Percentiles rank a stretch among this genome's conserved stretches.
These are phyloP conservation scores for Tachuris rubrigastra DNA, from an alignment of 2,113 vertebrate genomes.

Conservation along the genomic window DNA sequence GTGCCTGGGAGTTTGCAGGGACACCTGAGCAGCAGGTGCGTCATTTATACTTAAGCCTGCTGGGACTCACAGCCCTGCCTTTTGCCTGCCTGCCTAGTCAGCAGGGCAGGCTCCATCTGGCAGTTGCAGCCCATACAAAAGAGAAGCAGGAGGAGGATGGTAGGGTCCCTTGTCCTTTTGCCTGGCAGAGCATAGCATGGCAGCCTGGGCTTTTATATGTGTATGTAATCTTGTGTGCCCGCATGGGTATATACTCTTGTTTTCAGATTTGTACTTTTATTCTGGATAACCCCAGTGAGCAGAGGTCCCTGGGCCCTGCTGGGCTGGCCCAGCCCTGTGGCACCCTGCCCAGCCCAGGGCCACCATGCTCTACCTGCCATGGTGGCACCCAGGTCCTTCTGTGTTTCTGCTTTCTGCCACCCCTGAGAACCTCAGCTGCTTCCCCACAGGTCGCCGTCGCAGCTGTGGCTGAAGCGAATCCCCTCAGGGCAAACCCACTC, in stretches of 20 bases:
- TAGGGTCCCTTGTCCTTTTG: background rate
- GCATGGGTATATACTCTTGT: background rate
- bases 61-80: background rate
- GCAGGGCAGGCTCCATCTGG: background rate
- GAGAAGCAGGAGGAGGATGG: background rate
- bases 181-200: background rate
- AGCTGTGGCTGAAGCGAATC: background rate
- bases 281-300: background rate
- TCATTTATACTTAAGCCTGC: background rate
- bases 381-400: fast-evolving
- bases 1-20: background rate
- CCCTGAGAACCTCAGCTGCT: background rate
- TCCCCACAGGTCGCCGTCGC: fast-evolving
- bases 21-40: constrained; percentile 20
- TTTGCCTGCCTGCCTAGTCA: background rate
- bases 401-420: background rate
- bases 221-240: background rate
- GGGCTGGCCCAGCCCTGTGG: background rate
- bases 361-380: fast-evolving
- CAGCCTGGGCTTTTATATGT: background rate
- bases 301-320: background rate
- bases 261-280: background rate
- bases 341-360: fast-evolving
- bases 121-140: background rate
- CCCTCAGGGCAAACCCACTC: background rate